Evolutionary conservation across 2,888 invertebrate species (phyloP), one percentile per base, ranked within the genome.

Genomic region (Seira sanloemensis): DNA sequence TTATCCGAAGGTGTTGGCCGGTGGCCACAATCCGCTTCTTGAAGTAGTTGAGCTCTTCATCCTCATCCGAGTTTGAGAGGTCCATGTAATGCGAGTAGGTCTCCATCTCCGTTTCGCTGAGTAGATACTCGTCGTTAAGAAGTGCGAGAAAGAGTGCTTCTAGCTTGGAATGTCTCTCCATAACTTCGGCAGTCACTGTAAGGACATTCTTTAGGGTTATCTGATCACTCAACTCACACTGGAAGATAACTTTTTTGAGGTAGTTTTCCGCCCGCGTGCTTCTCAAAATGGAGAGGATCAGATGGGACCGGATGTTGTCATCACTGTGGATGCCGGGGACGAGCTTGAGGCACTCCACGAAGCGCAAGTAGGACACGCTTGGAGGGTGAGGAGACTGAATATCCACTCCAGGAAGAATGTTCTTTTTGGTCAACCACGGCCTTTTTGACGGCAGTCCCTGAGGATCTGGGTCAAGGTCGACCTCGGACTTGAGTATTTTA

Each of bases 101-200:
- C 16, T 19, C 21, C 18, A 67, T 21, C 19, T 78, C 78, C 2
- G 18, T 24, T 23, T 78, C 74, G 0, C 68, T 25, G 9, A 84
- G 16, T 0, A 84, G 27, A 69, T 74, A 78, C n/a, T 84, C 84
- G 16, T 85, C 85, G 46, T 85, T 80, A 16, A 79, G 27, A 1
- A 85, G 23, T 1, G 81, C 85, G 25, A 85, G 18, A 24, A 85
- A 85, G 12, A 80, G 54, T 0, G 85, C 80, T 21, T 77, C 77
- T 50, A 85, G 37, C 7, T 50, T 74, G 7, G 74, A 76, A 72
- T 86, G 78, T 9, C 23, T 25, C 50, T 86, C 86, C 73, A 86
- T 78, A 0, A 81, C 27, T 65, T 86, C 86, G 1, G 76, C 82
- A 0, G 78, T 72, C 0, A 79, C 72, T n/a, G 26, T 19, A 0